Conservation (phyloP, 1,140 invertebrate species). For the Colletes latitarsis region DNA sequence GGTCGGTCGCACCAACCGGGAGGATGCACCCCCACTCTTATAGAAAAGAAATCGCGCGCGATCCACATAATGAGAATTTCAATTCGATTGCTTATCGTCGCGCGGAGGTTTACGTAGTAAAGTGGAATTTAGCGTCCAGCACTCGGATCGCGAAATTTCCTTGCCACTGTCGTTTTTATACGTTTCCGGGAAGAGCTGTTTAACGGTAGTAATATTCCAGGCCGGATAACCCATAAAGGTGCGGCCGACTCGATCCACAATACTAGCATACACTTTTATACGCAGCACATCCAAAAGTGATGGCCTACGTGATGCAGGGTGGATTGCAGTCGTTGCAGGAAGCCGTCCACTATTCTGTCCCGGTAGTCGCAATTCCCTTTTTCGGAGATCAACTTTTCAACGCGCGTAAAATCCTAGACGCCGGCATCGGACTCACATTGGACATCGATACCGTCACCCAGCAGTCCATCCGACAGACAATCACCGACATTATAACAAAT, state of each 20-base stretch:
- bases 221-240: slow-evolving; percentile 23
- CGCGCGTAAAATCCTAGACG: slow-evolving; percentile 72
- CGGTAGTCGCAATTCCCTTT: slow-evolving; percentile 81
- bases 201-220: slow-evolving; percentile 12
- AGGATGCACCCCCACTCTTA: too few relatives aligned
- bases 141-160: slow-evolving; percentile 20
- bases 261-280: slow-evolving; percentile 55
- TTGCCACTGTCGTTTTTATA: neutral
- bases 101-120: neutral
- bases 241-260: neutral
- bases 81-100: slow-evolving; percentile 29
- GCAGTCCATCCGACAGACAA: slow-evolving; percentile 59
- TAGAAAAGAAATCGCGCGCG: slow-evolving; percentile 41
- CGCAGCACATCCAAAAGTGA: slow-evolving; percentile 80
- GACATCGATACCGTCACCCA: slow-evolving; percentile 71
- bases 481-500: slow-evolving; percentile 72
- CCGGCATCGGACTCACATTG: slow-evolving; percentile 73
- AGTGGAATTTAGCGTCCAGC: neutral
- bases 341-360: slow-evolving; percentile 81
- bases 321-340: slow-evolving; percentile 83
- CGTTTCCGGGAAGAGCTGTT: neutral
- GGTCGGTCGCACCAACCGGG: neutral
- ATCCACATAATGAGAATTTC: slow-evolving; percentile 50
- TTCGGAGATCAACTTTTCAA: slow-evolving; percentile 80
- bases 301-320: slow-evolving; percentile 83